Percentiles rank a stretch among this genome's conserved stretches.
phyloP scores from a whole-genome alignment of 2,113 vertebrate genomes.

The Cynopterus brachyotis region DNA sequence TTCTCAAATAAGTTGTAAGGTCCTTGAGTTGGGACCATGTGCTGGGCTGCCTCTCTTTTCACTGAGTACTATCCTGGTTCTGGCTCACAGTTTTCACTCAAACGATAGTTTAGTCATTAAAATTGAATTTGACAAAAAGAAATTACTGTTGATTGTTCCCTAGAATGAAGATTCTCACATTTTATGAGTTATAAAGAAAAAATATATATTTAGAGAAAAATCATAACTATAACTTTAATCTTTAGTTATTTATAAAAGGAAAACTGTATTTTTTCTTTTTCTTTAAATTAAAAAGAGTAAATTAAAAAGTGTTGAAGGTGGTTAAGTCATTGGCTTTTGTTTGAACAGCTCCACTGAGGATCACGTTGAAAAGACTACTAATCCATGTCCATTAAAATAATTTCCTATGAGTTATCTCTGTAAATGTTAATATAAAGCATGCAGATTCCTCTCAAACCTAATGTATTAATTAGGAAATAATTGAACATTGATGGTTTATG shows the following conservation, averaged over 20 bases:
- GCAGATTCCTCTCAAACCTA: not conserved
- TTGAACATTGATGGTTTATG: not conserved
- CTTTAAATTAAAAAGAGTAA: not conserved
- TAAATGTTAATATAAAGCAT: not conserved
- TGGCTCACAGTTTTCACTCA: not conserved
- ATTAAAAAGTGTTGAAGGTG: not conserved
- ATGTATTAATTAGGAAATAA: conserved; percentile 5
- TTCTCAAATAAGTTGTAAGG: not conserved
- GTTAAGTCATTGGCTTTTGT: not conserved
- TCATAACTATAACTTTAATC: not conserved
- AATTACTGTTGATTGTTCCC: not conserved
- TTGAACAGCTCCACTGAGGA: not conserved
- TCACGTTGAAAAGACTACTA: not conserved
- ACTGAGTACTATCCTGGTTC: not conserved
- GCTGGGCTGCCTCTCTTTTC: not conserved
- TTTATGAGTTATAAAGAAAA: not conserved
- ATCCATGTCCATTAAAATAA: not conserved
- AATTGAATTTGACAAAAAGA: not conserved
- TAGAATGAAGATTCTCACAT: not conserved
- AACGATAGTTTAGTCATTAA: not conserved
- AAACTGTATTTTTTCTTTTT: not conserved
- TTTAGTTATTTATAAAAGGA: not conserved
- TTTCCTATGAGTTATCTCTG: not conserved
- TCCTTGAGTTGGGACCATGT: not conserved
- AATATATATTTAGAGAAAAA: not conserved